Base-by-base conservation (phyloP, 1,140 invertebrate genomes). In the Scylla paramamosain region DNA sequence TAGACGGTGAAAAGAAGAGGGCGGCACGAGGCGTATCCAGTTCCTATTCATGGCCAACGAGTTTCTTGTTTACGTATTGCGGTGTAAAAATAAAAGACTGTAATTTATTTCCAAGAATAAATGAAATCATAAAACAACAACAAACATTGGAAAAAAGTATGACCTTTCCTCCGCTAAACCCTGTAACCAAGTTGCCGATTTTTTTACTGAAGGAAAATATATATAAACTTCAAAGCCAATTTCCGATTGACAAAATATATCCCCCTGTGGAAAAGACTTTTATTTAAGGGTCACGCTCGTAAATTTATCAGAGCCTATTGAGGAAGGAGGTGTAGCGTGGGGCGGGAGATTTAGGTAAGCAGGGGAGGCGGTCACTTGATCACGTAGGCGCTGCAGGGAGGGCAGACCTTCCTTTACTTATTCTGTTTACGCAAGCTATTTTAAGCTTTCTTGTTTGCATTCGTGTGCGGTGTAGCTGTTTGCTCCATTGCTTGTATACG, bases 241-340 rank as follows among this genome's bases (percentile, higher is more conserved):
- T 77, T 77, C 67, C 67, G 67, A 77, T 77, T 77, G 67, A 77
- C 67, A 77, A 77, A 77, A n/a, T 77, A 77, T 77, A 77, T 77
- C 67, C 67, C 67, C 67, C 67, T 59, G n/a, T 77, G 67, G 67
- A 77, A 77, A 77, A 77, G 67, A 77, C 67, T 77, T 77, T 77
- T 77, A 77, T 77, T 77, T 77, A 77, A n/a, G 67, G 67, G 67
- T 77, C 67, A 77, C 67, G 67, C 67, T 77, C 67, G 67, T 77
- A 77, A 77, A 77, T 77, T 77, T 25, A 77, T 77, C 67, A 77
- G 67, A 77, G 67, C 67, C 67, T n/a, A 77, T 77, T 77, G 67
- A 77, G 67, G 25, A 77, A 77, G 25, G 67, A 25, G 67, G 67
- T n/a, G 67, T n/a, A n/a, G 67, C 67, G n/a, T 77, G 67, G 67